phyloP scores from a whole-genome alignment of 2,888 invertebrate genomes.

The Mylabris sibirica region DNA sequence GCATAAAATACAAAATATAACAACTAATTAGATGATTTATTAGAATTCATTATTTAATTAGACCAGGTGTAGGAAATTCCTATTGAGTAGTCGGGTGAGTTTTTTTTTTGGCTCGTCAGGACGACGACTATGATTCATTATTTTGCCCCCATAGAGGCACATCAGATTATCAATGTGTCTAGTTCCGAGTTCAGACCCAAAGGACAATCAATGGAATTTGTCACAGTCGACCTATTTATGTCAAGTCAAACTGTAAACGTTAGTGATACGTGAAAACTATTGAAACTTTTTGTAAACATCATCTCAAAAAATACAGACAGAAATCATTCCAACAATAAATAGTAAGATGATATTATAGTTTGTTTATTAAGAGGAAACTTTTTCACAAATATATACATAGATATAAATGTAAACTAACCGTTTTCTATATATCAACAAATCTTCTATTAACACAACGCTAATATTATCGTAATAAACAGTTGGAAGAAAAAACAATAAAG shows the following conservation, averaged over 20 bases:
- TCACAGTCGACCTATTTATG: conserved; percentile 48
- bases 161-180: conserved; percentile 9
- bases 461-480: conserved; percentile 18
- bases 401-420: conserved; percentile 31
- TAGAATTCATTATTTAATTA: too few species aligned
- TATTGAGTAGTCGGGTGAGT: not conserved
- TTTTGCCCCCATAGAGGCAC: not conserved
- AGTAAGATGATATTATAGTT: conserved; percentile 23
- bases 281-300: conserved; percentile 18
- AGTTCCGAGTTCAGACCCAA: conserved; percentile 11
- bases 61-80: too few species aligned
- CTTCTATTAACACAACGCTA: not conserved
- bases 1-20: not conserved
- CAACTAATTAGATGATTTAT: too few species aligned
- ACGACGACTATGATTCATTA: not conserved
- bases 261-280: conserved; percentile 39
- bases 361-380: conserved; percentile 26
- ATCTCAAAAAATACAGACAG: not conserved
- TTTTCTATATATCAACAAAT: conserved; percentile 32
- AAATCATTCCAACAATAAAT: not conserved
- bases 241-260: conserved; percentile 37
- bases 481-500: conserved; percentile 6
- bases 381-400: conserved; percentile 21
- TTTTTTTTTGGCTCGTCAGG: not conserved
- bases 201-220: conserved; percentile 48